A percentile compares a stretch with the other conserved stretches of the same genome.
Conservation (phyloP, 2,113 vertebrate species). For the Tichodroma muraria region DNA sequence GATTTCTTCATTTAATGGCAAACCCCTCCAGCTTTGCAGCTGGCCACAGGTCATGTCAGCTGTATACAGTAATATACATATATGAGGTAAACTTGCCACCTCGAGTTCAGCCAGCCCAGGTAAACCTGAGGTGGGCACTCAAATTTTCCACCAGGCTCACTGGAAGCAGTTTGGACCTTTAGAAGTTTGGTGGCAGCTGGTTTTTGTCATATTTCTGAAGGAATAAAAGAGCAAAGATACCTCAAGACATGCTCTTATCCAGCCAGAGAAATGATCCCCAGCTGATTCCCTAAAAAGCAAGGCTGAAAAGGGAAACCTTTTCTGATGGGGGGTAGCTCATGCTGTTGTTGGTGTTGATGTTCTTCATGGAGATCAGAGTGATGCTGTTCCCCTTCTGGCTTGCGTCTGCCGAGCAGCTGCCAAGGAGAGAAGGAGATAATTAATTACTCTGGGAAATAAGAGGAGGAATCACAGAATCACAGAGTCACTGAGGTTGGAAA, state of each 20-base stretch:
- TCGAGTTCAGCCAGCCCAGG: neutral
- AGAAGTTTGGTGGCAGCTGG: neutral
- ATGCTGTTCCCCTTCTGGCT: slow-evolving; percentile 76
- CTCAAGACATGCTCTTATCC: neutral
- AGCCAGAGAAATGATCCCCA: neutral
- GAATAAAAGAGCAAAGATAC: neutral
- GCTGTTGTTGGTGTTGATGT: slow-evolving; percentile 78
- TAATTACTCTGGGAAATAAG: neutral
- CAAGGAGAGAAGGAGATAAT: neutral
- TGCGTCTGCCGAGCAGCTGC: slow-evolving; percentile 65
- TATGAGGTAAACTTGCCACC: neutral
- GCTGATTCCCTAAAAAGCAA: neutral
- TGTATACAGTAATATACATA: too few species aligned
- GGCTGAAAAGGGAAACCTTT: slow-evolving; percentile 45
- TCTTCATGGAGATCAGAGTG: slow-evolving; percentile 82
- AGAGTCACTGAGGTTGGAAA: neutral
- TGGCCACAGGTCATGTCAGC: neutral
- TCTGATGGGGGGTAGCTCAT: slow-evolving; percentile 44
- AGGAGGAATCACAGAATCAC: neutral
- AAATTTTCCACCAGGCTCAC: neutral
- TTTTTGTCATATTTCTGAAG: neutral
- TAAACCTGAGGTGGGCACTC: neutral
- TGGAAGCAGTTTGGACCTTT: neutral
- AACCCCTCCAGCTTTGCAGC: neutral
- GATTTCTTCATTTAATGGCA: neutral